Conservation (phyloP, 1,140 invertebrate genomes). For the Venustaconcha ellipsiformis region DNA sequence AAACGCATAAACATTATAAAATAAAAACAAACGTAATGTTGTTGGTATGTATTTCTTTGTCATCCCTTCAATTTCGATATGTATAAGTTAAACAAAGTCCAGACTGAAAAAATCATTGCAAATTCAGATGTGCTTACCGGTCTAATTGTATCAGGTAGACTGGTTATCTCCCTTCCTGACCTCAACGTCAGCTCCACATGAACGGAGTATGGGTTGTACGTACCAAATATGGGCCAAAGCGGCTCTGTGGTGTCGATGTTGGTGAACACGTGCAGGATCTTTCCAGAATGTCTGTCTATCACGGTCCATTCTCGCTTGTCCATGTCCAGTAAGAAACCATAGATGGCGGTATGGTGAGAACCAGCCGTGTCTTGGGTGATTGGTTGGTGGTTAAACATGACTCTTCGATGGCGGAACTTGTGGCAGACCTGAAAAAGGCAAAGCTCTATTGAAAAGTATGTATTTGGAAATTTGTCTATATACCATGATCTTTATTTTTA, state of each 20-base stretch:
- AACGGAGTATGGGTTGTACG: constrained; percentile 42
- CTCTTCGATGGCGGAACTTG: constrained; percentile 39
- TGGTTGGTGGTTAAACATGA: constrained; percentile 31
- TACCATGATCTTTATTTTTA: no score
- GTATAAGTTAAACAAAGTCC: no score
- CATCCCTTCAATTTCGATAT: no score
- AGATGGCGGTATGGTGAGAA: constrained; percentile 32
- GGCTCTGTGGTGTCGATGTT: constrained; percentile 40
- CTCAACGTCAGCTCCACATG: constrained; percentile 40
- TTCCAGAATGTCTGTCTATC: constrained; percentile 31
- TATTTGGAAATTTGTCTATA: no score
- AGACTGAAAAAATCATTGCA: no score
- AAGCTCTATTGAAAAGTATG: no score
- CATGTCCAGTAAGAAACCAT: constrained; percentile 39
- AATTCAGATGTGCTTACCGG: constrained; percentile 12
- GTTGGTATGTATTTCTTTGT: no score
- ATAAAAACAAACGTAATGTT: no score
- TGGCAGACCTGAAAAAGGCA: constrained; percentile 28
- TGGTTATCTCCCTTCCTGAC: constrained; percentile 33
- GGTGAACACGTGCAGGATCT: constrained; percentile 28
- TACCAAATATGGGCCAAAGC: constrained; percentile 42
- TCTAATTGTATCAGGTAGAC: constrained; percentile 30
- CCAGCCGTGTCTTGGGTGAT: constrained; percentile 37
- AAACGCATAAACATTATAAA: no score
- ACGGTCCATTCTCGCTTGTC: constrained; percentile 39